Evolutionary conservation across 2,797 vertebrate species (phyloP).

Genomic region (Toxotes lorentzi): DNA sequence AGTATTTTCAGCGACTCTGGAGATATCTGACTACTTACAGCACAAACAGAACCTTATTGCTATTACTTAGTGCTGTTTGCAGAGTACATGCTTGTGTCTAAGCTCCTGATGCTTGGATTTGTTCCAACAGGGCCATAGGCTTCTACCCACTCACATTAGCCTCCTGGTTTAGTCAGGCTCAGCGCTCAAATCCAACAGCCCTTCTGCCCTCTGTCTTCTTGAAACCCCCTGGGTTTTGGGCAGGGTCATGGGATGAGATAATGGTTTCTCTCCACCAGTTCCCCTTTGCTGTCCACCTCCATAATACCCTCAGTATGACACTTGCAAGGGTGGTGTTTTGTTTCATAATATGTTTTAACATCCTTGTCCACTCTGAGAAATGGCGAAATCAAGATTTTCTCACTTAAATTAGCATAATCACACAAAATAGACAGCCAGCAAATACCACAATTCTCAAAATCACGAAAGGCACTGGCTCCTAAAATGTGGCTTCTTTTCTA

Average conservation of each 20-base stretch:
- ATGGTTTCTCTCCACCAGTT: constrained; percentile 14
- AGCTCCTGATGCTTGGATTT: constrained; percentile 4
- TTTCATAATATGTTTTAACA: constrained; percentile 26
- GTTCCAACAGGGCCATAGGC: constrained; percentile 23
- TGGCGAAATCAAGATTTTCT: neutral
- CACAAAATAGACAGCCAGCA: neutral
- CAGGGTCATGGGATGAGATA: constrained; percentile 32
- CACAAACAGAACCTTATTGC: neutral
- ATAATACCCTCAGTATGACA: constrained; percentile 10
- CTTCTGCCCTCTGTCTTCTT: constrained; percentile 35
- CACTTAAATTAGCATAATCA: neutral
- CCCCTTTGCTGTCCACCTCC: constrained; percentile 24
- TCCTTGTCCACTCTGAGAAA: constrained; percentile 19
- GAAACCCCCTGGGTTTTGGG: constrained; percentile 25
- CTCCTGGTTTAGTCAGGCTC: constrained; percentile 53
- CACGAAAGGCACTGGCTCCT: neutral
- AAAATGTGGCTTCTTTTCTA: constrained; percentile 13
- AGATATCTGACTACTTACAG: neutral
- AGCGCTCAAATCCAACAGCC: constrained; percentile 34
- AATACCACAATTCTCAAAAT: constrained; percentile 16
- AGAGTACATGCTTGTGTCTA: constrained; percentile 15
- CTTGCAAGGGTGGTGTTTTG: constrained; percentile 33
- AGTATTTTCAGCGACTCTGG: neutral
- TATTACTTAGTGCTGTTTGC: constrained; percentile 2
- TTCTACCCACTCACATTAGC: constrained; percentile 55